Evolutionary conservation across 2,888 invertebrate genomes (phyloP), one percentile per base, ranked within the genome.

Genomic region (Fragum whitleyi): DNA sequence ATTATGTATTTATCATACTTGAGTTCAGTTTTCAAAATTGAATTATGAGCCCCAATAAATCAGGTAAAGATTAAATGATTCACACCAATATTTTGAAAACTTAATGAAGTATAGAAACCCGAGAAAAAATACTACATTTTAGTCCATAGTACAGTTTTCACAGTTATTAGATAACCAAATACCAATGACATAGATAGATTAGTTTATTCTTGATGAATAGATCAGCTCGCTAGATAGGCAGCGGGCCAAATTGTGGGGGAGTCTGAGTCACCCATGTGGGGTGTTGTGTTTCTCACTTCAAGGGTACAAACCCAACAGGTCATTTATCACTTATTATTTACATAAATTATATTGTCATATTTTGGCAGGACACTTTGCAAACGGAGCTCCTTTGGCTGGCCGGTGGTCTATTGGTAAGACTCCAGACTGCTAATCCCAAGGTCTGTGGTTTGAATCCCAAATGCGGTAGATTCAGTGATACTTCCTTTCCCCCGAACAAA

Each of bases 141-240:
- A 26, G 57, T 11, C 57, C 26, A 57, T 26, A 57, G 57, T 23
- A 57, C 26, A 23, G 21, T 26, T 57, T 57, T 57, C 57, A 57
- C 57, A 57, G 57, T 57, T 2, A 57, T 57, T 57, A 57, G 23
- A 57, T 57, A 57, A 57, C 47, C 7, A 57, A 57, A 57, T 57
- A 57, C 57, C 57, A 57, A 57, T 57, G 47, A 47, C 47, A 57
- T 57, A 57, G 57, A 57, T 57, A 57, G 14, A 26, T 57, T 2
- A 6, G 21, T 57, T 21, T 23, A 26, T 26, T 5, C 19, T 51
- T 23, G 57, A 47, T 57, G 28, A 61, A 32, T 26, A 61, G 61
- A 61, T 61, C 61, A 29, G 26, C 2, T 61, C n/a, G 32, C 61
- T 19, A 61, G n/a, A 61, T 61, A 61, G 61, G 61, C 61, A 61